Evolutionary conservation across 2,113 vertebrate genomes (phyloP).

Genomic region (Alethe castanea): DNA sequence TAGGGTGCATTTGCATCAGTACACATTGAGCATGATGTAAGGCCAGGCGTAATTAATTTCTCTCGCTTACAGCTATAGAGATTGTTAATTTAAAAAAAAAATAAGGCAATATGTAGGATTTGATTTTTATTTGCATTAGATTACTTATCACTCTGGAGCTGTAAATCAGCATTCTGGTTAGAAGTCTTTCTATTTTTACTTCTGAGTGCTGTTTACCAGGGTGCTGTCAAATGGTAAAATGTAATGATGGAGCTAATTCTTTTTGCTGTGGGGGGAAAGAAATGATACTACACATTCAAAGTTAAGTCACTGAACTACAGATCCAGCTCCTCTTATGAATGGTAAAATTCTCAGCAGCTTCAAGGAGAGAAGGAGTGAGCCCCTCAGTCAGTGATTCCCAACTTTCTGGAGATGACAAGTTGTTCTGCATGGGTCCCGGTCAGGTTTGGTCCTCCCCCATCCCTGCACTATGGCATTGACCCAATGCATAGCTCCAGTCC

Average conservation of each 20-base stretch:
- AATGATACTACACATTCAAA: not conserved
- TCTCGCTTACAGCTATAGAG: not conserved
- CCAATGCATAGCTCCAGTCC: rapidly evolving
- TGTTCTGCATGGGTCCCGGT: rapidly evolving
- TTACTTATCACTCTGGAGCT: not conserved
- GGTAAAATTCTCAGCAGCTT: not conserved
- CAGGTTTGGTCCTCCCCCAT: rapidly evolving
- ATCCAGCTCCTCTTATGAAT: not conserved
- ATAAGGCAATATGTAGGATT: not conserved
- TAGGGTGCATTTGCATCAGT: slow-evolving; percentile 42
- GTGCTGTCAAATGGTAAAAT: not conserved
- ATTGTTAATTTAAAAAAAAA: not conserved
- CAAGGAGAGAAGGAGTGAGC: not conserved
- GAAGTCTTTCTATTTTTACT: not conserved
- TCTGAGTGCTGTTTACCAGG: not conserved
- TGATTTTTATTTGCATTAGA: not conserved
- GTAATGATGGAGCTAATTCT: not conserved
- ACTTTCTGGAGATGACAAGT: not conserved
- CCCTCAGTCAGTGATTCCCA: not conserved
- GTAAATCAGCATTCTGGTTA: not conserved
- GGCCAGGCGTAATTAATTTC: slow-evolving; percentile 41
- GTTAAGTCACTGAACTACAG: not conserved
- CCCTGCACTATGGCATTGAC: not conserved
- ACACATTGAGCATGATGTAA: slow-evolving; percentile 38
- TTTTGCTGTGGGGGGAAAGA: not conserved